Evolutionary conservation across 2,113 vertebrate genomes (phyloP).

Genomic region (Apteryx mantelli): DNA sequence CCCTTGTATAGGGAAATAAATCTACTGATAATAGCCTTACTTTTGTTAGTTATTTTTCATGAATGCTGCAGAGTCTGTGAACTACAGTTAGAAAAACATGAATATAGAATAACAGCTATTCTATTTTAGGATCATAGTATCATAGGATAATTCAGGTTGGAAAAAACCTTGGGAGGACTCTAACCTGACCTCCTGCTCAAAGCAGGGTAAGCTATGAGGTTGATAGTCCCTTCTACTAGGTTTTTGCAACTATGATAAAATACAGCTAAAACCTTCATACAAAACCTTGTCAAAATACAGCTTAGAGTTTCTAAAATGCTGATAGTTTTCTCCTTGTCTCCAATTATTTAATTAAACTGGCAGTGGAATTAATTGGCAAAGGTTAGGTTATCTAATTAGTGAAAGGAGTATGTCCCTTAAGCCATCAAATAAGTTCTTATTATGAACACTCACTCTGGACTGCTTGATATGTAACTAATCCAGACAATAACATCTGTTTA

Average conservation of each 20-base stretch:
- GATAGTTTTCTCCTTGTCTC: neutral
- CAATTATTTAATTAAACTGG: neutral
- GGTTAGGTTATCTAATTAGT: neutral
- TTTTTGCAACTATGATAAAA: neutral
- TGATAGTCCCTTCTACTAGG: neutral
- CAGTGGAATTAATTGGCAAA: conserved; percentile 13
- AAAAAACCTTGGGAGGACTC: neutral
- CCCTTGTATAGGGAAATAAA: neutral
- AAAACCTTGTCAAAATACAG: accelerated
- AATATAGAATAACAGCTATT: neutral
- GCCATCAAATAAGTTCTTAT: neutral
- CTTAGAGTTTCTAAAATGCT: neutral
- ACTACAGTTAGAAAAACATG: neutral
- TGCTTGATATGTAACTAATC: neutral
- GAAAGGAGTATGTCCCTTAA: neutral
- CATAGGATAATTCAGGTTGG: neutral
- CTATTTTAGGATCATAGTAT: neutral
- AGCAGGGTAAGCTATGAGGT: neutral
- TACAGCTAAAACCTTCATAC: neutral
- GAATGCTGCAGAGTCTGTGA: neutral
- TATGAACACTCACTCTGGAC: neutral
- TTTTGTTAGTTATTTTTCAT: neutral
- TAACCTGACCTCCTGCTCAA: neutral
- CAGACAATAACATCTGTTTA: neutral
- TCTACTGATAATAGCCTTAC: neutral